Evolutionary conservation across 2,888 invertebrate species (phyloP).

Genomic region (Deilephila elpenor): DNA sequence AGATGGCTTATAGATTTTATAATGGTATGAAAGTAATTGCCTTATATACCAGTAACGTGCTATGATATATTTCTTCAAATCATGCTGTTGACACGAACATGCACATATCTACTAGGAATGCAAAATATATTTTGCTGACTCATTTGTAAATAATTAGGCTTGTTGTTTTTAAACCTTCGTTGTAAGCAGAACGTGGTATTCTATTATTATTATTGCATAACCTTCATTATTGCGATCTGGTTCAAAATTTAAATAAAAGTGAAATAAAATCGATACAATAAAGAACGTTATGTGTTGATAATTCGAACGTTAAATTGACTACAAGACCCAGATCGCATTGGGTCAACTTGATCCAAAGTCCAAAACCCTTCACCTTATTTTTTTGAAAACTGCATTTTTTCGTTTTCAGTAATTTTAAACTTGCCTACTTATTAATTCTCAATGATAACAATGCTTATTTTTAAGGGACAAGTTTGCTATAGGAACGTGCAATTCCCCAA

Average conservation of each 20-base stretch:
- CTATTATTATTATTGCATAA: background rate
- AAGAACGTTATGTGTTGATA: too few species aligned
- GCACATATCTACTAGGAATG: background rate
- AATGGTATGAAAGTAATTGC: background rate
- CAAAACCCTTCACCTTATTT: too few species aligned
- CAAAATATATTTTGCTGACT: background rate
- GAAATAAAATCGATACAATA: background rate
- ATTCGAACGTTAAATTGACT: too few species aligned
- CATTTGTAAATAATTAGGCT: background rate
- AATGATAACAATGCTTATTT: too few species aligned
- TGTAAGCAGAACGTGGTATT: constrained; percentile 3
- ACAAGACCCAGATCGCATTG: too few species aligned
- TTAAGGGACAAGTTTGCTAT: too few species aligned
- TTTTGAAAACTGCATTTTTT: too few species aligned
- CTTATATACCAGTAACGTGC: too few species aligned
- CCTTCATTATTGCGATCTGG: background rate
- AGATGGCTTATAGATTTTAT: background rate
- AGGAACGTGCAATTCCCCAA: too few species aligned
- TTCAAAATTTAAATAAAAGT: background rate
- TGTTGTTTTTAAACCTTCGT: background rate
- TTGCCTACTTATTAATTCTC: too few species aligned
- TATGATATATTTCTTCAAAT: background rate
- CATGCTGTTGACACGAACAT: background rate
- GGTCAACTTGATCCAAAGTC: too few species aligned
- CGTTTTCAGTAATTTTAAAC: too few species aligned